These are phyloP conservation scores for Ibycter americanus DNA, from an alignment of 2,797 vertebrate genomes.

Conservation along the genomic window DNA sequence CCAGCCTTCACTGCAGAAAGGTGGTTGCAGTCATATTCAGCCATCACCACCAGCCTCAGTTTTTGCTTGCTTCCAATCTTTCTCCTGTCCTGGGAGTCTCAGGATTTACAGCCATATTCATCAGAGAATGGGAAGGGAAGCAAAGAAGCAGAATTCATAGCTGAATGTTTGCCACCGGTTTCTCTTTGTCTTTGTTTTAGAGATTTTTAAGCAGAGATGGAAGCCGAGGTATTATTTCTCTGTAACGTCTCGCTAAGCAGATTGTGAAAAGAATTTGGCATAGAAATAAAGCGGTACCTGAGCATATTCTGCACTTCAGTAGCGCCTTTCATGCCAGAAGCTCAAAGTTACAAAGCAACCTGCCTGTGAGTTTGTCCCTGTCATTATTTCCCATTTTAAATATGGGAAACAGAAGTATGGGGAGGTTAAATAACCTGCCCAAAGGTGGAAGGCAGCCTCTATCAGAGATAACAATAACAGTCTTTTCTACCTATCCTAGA, in stretches of 20 bases:
- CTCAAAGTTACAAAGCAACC: constrained; percentile 36
- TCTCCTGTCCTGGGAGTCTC: background rate
- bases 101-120: background rate
- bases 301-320: constrained; percentile 23
- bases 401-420: background rate
- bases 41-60: background rate
- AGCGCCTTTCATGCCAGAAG: constrained; percentile 26
- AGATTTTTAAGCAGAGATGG: background rate
- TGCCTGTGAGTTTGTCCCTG: background rate
- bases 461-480: background rate
- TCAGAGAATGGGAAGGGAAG: background rate
- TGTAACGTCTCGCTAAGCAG: background rate
- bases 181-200: background rate
- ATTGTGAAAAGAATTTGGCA: constrained; percentile 27
- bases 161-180: background rate
- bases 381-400: constrained; percentile 22
- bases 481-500: background rate
- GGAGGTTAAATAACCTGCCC: background rate
- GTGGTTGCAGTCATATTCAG: background rate
- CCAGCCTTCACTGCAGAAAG: background rate
- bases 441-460: background rate
- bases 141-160: background rate
- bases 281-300: background rate
- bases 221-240: background rate
- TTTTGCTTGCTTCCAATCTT: background rate